These are phyloP conservation scores for Nomia melanderi DNA, from an alignment of 1,140 invertebrate species.

Conservation along the genomic window DNA sequence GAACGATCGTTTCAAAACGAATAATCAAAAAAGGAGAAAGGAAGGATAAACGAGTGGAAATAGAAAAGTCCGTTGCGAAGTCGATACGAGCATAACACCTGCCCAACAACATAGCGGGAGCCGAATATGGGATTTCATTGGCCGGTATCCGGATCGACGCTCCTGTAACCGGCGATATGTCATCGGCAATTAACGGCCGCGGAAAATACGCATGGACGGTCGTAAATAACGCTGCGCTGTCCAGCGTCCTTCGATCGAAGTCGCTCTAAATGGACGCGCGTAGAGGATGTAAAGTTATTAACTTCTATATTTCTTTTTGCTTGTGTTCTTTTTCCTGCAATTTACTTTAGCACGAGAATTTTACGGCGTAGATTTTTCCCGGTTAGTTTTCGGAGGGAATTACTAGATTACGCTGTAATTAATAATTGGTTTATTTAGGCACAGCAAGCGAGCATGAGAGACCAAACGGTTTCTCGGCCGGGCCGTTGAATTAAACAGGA, in stretches of 20 bases:
- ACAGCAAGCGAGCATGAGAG: not conserved
- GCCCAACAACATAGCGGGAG: not conserved
- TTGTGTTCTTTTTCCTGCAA: too few relatives aligned
- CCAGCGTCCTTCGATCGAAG: not conserved
- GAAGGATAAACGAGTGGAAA: too few relatives aligned
- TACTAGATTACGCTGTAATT: slow-evolving; percentile 54
- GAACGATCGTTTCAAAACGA: not conserved
- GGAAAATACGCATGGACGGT: not conserved
- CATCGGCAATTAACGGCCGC: slow-evolving; percentile 10
- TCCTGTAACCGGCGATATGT: not conserved
- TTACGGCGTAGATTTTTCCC: slow-evolving; percentile 6
- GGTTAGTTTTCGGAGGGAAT: not conserved
- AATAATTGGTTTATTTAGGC: slow-evolving; percentile 66
- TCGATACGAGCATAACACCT: slow-evolving; percentile 5
- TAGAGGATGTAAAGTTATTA: too few relatives aligned
- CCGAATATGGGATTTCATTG: slow-evolving; percentile 12
- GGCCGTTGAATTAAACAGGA: slow-evolving; percentile 62
- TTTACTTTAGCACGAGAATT: too few relatives aligned
- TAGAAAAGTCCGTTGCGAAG: not conserved
- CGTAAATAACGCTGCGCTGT: slow-evolving; percentile 8
- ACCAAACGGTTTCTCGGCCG: slow-evolving; percentile 32
- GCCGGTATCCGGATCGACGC: not conserved
- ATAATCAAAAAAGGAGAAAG: not conserved
- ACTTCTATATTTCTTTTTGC: not conserved
- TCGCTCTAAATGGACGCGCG: not conserved